Conservation (phyloP, 2,113 vertebrate species). For the Girardinichthys multiradiatus region DNA sequence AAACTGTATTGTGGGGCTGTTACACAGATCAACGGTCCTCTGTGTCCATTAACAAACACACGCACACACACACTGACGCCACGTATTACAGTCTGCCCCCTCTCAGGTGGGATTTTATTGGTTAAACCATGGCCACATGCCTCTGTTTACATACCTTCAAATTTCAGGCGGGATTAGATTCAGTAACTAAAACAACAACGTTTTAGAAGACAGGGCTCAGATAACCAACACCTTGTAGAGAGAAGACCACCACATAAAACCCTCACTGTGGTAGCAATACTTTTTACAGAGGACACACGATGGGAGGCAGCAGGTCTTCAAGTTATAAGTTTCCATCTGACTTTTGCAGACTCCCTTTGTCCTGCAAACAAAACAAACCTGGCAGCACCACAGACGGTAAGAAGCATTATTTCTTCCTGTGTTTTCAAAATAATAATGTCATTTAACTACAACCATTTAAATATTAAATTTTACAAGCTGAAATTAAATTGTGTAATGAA, state of each 20-base stretch:
- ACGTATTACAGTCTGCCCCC: constrained; percentile 26
- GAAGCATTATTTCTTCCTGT: constrained; percentile 1
- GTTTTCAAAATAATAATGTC: background rate
- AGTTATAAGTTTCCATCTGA: background rate
- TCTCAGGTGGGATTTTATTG: constrained; percentile 60
- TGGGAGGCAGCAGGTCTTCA: constrained; percentile 71
- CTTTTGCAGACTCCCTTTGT: constrained; percentile 13
- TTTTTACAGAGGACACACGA: constrained; percentile 20
- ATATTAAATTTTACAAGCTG: background rate
- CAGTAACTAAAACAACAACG: constrained; percentile 6
- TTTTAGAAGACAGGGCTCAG: background rate
- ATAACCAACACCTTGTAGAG: background rate
- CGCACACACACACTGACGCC: constrained; percentile 6
- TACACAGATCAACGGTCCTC: constrained; percentile 18
- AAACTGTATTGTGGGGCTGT: background rate
- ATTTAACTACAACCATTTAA: background rate
- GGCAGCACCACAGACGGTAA: constrained; percentile 54
- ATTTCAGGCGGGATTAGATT: constrained; percentile 75
- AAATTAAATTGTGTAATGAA: background rate
- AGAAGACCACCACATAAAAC: background rate
- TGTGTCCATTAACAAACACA: constrained; percentile 1
- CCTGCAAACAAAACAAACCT: constrained; percentile 24
- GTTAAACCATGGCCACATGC: constrained; percentile 61
- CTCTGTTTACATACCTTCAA: constrained; percentile 74
- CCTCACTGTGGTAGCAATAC: background rate